Conservation (phyloP, 2,113 vertebrate genomes). For the Urocynchramus pylzowi region DNA sequence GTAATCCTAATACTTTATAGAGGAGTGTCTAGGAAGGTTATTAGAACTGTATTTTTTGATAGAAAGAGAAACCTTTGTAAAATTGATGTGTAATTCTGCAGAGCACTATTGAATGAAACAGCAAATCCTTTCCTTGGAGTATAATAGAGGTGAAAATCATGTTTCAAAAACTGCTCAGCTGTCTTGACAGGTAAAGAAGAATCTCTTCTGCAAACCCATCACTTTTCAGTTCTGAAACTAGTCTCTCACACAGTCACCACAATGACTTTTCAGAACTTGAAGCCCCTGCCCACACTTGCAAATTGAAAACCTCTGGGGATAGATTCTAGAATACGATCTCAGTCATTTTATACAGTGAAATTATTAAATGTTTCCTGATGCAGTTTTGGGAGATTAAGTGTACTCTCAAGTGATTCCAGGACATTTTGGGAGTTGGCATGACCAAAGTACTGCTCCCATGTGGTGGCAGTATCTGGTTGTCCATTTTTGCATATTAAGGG, state of each 20-base stretch:
- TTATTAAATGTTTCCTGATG: not conserved
- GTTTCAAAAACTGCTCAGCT: not conserved
- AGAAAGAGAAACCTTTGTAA: not conserved
- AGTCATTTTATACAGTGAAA: not conserved
- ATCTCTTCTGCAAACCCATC: not conserved
- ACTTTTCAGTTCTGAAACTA: not conserved
- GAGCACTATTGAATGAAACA: not conserved
- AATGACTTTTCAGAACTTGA: not conserved
- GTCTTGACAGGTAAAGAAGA: not conserved
- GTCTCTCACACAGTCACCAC: not conserved
- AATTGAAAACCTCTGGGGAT: not conserved
- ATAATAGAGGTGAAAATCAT: conserved; percentile 3
- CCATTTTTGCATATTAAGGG: not conserved
- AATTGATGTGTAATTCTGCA: not conserved
- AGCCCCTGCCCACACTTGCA: not conserved
- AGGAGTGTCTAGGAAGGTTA: not conserved
- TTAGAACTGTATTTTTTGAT: not conserved
- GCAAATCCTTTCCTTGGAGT: conserved; percentile 11
- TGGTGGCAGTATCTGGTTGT: fast-evolving
- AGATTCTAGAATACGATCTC: not conserved
- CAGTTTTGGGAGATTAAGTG: not conserved
- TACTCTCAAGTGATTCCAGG: not conserved
- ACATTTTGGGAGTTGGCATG: not conserved
- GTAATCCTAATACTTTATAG: not conserved
- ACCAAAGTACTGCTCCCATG: not conserved